Percentiles rank a stretch among this genome's conserved stretches.
Conservation (phyloP, 2,797 vertebrate genomes). For the Hemitrygon akajei region DNA sequence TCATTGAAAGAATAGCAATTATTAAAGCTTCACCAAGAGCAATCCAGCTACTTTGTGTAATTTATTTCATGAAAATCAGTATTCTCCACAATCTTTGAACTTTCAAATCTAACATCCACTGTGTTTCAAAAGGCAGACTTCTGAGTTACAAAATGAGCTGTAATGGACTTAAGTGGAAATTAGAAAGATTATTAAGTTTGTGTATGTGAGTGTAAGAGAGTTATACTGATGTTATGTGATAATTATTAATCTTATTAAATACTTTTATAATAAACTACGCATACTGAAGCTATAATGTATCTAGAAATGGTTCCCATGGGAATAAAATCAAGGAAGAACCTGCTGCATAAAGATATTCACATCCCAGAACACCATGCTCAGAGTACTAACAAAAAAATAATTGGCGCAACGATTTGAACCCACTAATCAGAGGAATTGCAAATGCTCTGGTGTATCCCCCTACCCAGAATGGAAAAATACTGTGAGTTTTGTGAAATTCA, state of each 20-base stretch:
- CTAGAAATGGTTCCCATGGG: neutral
- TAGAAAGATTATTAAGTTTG: neutral
- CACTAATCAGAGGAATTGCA: neutral
- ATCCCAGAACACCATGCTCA: neutral
- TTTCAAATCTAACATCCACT: neutral
- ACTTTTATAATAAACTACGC: neutral
- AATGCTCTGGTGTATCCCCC: neutral
- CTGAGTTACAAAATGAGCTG: neutral
- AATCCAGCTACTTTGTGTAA: neutral
- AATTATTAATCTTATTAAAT: too few species aligned
- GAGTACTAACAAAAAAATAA: neutral
- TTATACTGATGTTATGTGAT: neutral
- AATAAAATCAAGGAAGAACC: neutral
- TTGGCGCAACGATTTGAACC: neutral
- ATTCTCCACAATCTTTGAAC: neutral
- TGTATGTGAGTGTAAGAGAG: neutral
- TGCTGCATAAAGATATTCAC: neutral
- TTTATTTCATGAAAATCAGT: neutral
- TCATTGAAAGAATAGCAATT: neutral
- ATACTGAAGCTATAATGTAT: neutral
- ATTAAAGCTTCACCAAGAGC: neutral
- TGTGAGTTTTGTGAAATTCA: neutral
- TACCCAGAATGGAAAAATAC: neutral
- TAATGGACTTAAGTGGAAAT: neutral
- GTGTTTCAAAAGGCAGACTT: neutral